Evolutionary conservation across 2,113 vertebrate genomes (phyloP).

Genomic region (Coryphaenoides rupestris): DNA sequence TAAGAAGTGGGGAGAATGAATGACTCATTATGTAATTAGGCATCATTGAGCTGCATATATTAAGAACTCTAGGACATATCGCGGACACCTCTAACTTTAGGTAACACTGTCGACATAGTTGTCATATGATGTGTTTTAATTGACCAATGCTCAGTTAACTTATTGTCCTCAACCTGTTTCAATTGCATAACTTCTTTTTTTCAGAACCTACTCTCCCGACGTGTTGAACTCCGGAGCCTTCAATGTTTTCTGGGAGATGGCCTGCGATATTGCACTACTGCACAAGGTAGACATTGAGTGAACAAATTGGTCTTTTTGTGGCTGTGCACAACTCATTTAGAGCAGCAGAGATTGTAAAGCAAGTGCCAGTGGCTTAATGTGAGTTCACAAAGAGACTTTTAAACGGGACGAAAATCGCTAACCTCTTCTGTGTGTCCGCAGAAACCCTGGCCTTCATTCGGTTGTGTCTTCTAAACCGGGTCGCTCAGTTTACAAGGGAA

Average conservation of each 20-base stretch:
- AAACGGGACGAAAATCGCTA: background rate
- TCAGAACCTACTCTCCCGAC: slow-evolving; percentile 77
- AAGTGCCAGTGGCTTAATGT: background rate
- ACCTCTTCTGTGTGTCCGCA: slow-evolving; percentile 49
- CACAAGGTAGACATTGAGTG: slow-evolving; percentile 72
- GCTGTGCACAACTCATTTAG: background rate
- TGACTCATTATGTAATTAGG: no score
- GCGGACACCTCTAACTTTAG: no score
- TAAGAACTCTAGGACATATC: no score
- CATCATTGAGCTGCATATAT: no score
- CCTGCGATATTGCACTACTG: slow-evolving; percentile 85
- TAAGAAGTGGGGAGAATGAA: no score
- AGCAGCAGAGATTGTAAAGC: background rate
- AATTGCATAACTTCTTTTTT: background rate
- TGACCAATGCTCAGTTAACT: no score
- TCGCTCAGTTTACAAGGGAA: slow-evolving; percentile 30
- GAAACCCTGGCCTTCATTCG: slow-evolving; percentile 83
- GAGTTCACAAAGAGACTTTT: background rate
- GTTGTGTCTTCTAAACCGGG: slow-evolving; percentile 70
- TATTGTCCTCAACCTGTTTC: no score
- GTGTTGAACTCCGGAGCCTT: slow-evolving; percentile 73
- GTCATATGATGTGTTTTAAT: slow-evolving; percentile 7
- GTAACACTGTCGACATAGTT: background rate
- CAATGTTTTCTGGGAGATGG: slow-evolving; percentile 81
- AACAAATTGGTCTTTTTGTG: background rate